A percentile compares a stretch with the other conserved stretches of the same genome.
Conservation (phyloP, 1,140 invertebrate species). For the Drosophila truncata region DNA sequence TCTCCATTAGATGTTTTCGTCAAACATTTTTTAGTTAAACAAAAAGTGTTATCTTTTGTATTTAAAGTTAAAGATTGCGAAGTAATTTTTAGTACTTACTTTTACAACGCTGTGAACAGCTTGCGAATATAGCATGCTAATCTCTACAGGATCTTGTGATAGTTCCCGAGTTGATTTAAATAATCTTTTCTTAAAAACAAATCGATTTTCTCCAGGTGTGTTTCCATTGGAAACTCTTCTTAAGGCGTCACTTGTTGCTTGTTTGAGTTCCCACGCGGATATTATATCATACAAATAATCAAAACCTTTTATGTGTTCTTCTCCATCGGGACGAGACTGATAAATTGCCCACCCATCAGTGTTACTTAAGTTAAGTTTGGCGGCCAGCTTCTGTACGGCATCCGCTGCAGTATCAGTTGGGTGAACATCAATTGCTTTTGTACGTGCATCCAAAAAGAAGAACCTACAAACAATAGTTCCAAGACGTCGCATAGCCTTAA, state of each 20-base stretch:
- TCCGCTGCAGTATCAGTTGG: slow-evolving; percentile 97
- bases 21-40: too few relatives aligned
- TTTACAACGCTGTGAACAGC: slow-evolving; percentile 97
- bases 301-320: slow-evolving; percentile 96
- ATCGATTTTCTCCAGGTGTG: slow-evolving; percentile 95
- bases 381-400: slow-evolving; percentile 94
- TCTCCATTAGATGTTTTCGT: too few relatives aligned
- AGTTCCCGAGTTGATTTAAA: slow-evolving; percentile 95
- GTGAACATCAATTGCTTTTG: slow-evolving; percentile 97
- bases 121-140: slow-evolving; percentile 97
- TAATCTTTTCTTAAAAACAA: slow-evolving; percentile 96
- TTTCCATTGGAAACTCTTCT: slow-evolving; percentile 87
- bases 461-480: slow-evolving; percentile 97
- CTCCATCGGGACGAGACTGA: slow-evolving; percentile 92
- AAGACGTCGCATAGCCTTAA: slow-evolving; percentile 93
- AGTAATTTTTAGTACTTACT: slow-evolving; percentile 87
- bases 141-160: slow-evolving; percentile 98
- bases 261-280: slow-evolving; percentile 95
- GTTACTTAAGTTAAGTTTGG: slow-evolving; percentile 93
- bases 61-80: background rate
- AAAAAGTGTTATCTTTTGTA: background rate
- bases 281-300: slow-evolving; percentile 98
- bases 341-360: slow-evolving; percentile 98
- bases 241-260: slow-evolving; percentile 87
- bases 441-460: slow-evolving; percentile 97